These are phyloP conservation scores for Pseudorhiza aurosa DNA, from an alignment of 30 jellyfish, hydroid and myxozoan species.

Conservation along the genomic window DNA sequence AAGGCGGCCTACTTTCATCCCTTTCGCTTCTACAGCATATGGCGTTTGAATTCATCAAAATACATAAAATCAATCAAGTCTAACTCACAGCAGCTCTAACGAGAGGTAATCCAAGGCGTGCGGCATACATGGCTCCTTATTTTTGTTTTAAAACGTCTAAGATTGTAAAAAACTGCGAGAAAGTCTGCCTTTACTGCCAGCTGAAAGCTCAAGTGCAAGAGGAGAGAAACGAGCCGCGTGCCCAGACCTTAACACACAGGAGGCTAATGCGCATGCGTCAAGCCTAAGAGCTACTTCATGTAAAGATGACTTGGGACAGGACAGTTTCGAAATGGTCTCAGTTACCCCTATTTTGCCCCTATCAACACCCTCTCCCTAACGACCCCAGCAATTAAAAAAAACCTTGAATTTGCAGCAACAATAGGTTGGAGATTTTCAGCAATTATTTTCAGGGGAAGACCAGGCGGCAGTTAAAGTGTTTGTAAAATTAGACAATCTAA, in stretches of 20 bases:
- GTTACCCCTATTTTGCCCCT: no score
- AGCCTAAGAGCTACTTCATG: conserved; percentile 6
- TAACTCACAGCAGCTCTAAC: conserved; percentile 75
- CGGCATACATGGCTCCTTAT: conserved; percentile 55
- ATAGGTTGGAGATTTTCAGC: no score
- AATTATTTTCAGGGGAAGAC: no score
- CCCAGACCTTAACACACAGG: conserved; percentile 33
- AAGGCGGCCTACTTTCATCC: not conserved
- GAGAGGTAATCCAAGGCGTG: conserved; percentile 68
- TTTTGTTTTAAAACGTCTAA: not conserved
- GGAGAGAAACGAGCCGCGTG: conserved; percentile 71
- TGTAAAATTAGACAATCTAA: no score
- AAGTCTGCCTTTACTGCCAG: conserved; percentile 24
- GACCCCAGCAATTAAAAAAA: no score
- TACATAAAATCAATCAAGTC: not conserved
- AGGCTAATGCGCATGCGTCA: conserved; percentile 52
- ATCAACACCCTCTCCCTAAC: no score
- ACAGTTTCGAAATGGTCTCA: conserved; percentile 43
- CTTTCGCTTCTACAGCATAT: not conserved
- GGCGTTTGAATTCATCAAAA: not conserved
- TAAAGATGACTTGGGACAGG: conserved; percentile 34
- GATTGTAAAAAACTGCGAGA: conserved; percentile 18
- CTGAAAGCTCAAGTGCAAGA: conserved; percentile 53
- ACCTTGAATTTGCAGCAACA: no score
- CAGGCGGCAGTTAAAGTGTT: no score